Evolutionary conservation across 2,113 vertebrate species (phyloP), one percentile per base, ranked within the genome.

Genomic region (Barbus barbus): DNA sequence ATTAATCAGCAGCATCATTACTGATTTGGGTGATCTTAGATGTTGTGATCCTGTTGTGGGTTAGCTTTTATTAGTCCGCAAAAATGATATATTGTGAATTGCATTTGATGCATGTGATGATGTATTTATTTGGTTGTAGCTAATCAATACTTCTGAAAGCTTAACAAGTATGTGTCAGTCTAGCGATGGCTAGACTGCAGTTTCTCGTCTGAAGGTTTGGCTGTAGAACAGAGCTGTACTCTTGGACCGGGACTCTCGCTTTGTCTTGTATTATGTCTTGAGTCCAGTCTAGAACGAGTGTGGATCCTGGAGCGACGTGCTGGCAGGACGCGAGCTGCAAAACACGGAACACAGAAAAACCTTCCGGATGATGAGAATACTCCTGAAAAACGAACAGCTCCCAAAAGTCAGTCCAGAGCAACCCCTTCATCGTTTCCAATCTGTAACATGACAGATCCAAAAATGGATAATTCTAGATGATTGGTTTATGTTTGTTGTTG

Each of bases 401-500:
- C 36, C 77, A 51, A 73, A 90, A 84, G 88, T 90, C 89, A 87
- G 77, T 26, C 11, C 20, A 90, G 88, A 84, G 81, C 83, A 33
- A 44, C 31, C 75, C 69, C 77, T 41, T 82, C 24, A 76, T 86
- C 73, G 41, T 2, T n/a, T 88, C 86, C 89, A 89, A 86, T 89
- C 90, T 91, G 89, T 91, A 46, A 88, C 83, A 87, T 88, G 85
- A 89, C 86, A 90, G 86, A 79, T 89, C 86, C 84, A 83, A 86
- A 89, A 90, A 91, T 63, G 67, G 86, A 86, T 89, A 88, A 92
- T 91, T 92, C 65, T 46, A 88, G 87, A 79, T 87, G 87, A 60
- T 83, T 61, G 87, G 86, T 86, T 72, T 87, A 85, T 88, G 85
- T 89, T 88, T 92, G 81, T 88, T 91, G 87, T 90, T 90, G 24